Conservation (phyloP, 2,113 vertebrate species). For the Bubalus kerabau region DNA sequence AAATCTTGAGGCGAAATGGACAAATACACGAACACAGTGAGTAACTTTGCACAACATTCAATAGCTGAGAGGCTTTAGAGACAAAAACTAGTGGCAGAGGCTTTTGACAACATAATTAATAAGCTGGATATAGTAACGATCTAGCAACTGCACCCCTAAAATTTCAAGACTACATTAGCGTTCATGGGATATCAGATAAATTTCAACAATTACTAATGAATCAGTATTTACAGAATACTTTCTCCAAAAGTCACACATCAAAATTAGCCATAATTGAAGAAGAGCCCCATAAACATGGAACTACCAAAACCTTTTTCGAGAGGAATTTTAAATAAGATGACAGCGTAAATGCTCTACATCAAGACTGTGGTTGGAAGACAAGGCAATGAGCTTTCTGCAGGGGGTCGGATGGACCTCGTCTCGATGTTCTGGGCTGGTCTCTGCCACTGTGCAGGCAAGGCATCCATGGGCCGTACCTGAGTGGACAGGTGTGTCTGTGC, state of each 20-base stretch:
- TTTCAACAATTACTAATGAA: too few relatives aligned
- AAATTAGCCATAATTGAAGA: not conserved
- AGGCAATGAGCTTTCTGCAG: not conserved
- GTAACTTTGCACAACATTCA: accelerated
- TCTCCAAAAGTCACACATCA: not conserved
- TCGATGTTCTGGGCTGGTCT: not conserved
- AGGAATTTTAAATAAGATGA: not conserved
- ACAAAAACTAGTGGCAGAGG: too few relatives aligned
- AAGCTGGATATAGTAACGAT: accelerated
- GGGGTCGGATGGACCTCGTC: accelerated
- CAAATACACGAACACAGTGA: not conserved
- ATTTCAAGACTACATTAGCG: accelerated
- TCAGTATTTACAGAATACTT: not conserved
- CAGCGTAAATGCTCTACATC: accelerated
- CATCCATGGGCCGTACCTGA: accelerated
- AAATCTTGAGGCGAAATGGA: not conserved
- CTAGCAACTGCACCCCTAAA: not conserved
- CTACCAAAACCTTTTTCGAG: not conserved
- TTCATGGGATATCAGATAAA: not conserved
- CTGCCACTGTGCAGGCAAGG: accelerated
- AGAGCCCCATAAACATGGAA: not conserved
- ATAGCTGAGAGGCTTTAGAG: accelerated
- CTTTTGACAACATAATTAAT: not conserved
- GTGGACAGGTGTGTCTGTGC: not conserved
- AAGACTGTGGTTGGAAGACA: not conserved